A percentile compares a stretch with the other conserved stretches of the same genome.
Conservation (phyloP, 2,113 vertebrate species). For the Phrynosoma blainvillii region DNA sequence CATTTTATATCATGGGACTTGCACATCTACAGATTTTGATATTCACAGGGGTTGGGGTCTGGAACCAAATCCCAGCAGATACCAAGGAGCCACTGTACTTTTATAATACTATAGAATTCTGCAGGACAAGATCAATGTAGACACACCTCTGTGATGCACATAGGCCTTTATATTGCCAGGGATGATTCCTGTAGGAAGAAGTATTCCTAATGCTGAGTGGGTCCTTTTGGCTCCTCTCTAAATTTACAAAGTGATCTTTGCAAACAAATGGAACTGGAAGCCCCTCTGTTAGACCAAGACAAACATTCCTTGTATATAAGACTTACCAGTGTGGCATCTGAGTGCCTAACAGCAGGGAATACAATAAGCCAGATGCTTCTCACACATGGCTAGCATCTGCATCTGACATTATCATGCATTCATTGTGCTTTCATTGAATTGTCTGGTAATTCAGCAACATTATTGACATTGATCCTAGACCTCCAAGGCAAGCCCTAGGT, state of each 20-base stretch:
- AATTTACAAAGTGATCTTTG: background rate
- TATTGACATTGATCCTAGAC: constrained; percentile 11
- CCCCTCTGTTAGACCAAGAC: background rate
- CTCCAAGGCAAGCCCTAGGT: constrained; percentile 23
- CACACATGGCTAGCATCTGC: constrained; percentile 22
- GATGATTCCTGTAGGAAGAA: background rate
- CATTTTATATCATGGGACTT: too few species aligned
- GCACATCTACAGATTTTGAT: too few species aligned
- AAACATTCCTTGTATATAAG: background rate
- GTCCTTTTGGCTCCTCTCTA: background rate
- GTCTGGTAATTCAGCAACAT: constrained; percentile 3
- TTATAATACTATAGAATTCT: background rate
- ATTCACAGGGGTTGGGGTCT: too few species aligned
- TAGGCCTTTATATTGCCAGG: background rate
- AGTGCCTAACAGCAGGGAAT: constrained; percentile 6
- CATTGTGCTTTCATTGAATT: constrained; percentile 2
- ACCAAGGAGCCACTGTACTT: too few species aligned
- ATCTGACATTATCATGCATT: constrained; percentile 1
- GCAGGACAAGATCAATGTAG: background rate
- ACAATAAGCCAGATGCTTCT: constrained; percentile 25
- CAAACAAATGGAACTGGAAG: background rate
- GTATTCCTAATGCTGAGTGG: background rate
- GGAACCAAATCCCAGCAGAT: too few species aligned
- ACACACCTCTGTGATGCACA: background rate
- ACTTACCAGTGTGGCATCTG: background rate